A percentile compares a stretch with the other conserved stretches of the same genome.
phyloP scores from a whole-genome alignment of 92 coral and sea anemone species.

The Phymanthus crucifer region DNA sequence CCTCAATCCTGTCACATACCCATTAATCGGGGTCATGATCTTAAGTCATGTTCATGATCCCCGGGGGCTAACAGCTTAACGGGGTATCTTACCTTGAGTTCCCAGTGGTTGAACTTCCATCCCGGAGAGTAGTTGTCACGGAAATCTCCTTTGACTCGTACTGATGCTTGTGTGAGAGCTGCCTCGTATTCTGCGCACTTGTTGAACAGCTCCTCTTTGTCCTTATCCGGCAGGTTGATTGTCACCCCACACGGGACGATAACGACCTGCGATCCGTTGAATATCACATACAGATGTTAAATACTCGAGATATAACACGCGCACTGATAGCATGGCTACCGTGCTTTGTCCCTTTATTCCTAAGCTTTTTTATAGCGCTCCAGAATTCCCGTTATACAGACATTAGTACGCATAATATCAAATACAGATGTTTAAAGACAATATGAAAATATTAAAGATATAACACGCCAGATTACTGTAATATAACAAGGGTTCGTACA shows the following conservation, averaged over 20 bases:
- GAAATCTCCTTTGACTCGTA: constrained; percentile 80
- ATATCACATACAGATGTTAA: constrained; percentile 7
- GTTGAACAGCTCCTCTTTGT: constrained; percentile 58
- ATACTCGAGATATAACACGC: too few species aligned
- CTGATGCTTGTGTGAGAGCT: constrained; percentile 60
- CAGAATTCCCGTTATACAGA: too few species aligned
- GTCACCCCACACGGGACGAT: constrained; percentile 93
- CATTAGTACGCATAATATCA: too few species aligned
- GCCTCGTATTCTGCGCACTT: constrained; percentile 71
- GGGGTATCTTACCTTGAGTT: constrained; percentile 73
- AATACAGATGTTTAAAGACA: too few species aligned
- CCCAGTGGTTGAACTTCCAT: constrained; percentile 99
- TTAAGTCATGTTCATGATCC: background rate
- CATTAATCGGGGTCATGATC: background rate
- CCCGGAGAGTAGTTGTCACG: constrained; percentile 96
- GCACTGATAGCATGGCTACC: too few species aligned
- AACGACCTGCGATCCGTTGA: constrained; percentile 52
- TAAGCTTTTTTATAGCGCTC: too few species aligned
- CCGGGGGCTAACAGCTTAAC: background rate
- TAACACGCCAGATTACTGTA: too few species aligned
- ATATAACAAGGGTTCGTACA: background rate
- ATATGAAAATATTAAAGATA: too few species aligned
- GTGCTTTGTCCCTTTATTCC: too few species aligned
- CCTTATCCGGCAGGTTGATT: constrained; percentile 71
- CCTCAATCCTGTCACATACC: background rate